Evolutionary conservation across 2,888 invertebrate species (phyloP), one percentile per base, ranked within the genome.

Genomic region (Epiblema foenella): DNA sequence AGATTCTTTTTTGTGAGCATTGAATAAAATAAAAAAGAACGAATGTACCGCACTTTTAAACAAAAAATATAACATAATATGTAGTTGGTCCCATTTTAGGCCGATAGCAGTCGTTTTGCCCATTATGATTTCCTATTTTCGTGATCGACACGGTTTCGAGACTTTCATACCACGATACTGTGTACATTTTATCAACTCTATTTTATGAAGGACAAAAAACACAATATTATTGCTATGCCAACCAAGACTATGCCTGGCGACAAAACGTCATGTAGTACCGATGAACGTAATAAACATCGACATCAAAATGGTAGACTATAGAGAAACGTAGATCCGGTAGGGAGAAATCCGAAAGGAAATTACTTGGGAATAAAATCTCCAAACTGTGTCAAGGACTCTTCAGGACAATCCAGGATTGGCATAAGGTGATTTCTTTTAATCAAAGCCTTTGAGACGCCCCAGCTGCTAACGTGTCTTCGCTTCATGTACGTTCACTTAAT

Each of bases 351-450:
- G 71, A 72, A 70, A 68, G 68, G 68, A 75, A 78, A 77, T 77
- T 72, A 74, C 77, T 75, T 68, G 57, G 62, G 74, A 78, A 78
- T 78, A 79, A 79, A 81, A 78, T 77, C 74, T 75, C 74, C 71
- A 75, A 77, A 75, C 76, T 75, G 73, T 73, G 75, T 75, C 77
- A 75, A 75, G 77, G 75, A 75, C 69, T 57, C 66, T 65, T 70
- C n/a, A n/a, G n/a, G n/a, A n/a, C n/a, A n/a, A 75, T 74, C 75
- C 75, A 73, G 73, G 75, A 77, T 77, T 77, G 75, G 75, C 72
- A 75, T 75, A 71, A 72, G 72, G 68, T 70, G 68, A 69, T 69
- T 64, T 69, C 51, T 64, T 69, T 63, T 69, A 69, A 69, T 69
- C 58, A 69, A 69, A 69, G 63, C 69, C 58, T 57, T 69, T 69